phyloP scores from a whole-genome alignment of 2,113 vertebrate species.

The Scalopus aquaticus region DNA sequence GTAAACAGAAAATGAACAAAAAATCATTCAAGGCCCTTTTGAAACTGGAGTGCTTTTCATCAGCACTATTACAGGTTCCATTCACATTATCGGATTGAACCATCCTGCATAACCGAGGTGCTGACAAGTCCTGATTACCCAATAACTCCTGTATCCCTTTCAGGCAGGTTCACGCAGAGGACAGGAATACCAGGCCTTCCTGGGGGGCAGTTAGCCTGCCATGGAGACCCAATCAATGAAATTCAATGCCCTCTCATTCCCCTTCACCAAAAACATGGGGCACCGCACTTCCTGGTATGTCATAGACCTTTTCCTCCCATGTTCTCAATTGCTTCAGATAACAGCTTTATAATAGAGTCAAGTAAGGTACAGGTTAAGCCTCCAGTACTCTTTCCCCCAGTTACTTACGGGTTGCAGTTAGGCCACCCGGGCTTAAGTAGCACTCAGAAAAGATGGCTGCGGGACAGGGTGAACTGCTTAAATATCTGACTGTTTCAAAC shows the following conservation, averaged over 20 bases:
- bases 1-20: conserved; percentile 94
- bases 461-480: neutral
- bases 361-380: conserved; percentile 76
- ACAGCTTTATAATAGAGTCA: conserved; percentile 76
- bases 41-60: conserved; percentile 92
- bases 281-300: conserved; percentile 83
- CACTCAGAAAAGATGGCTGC: conserved; percentile 48
- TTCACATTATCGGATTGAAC: conserved; percentile 94
- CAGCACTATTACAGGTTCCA: conserved; percentile 93
- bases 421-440: conserved; percentile 76
- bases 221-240: conserved; percentile 87
- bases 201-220: conserved; percentile 89
- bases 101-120: conserved; percentile 95
- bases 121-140: conserved; percentile 96
- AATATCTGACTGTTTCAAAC: neutral
- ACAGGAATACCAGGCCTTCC: conserved; percentile 92
- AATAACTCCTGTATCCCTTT: conserved; percentile 94
- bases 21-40: conserved; percentile 92
- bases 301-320: conserved; percentile 82
- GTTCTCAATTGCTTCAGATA: conserved; percentile 84
- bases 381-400: conserved; percentile 76
- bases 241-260: conserved; percentile 82
- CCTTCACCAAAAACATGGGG: conserved; percentile 74
- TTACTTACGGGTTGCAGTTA: conserved; percentile 71
- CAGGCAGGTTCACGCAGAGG: conserved; percentile 94